These are phyloP conservation scores for Uromys caudimaculatus DNA, from an alignment of 2,797 vertebrate genomes.

Conservation along the genomic window DNA sequence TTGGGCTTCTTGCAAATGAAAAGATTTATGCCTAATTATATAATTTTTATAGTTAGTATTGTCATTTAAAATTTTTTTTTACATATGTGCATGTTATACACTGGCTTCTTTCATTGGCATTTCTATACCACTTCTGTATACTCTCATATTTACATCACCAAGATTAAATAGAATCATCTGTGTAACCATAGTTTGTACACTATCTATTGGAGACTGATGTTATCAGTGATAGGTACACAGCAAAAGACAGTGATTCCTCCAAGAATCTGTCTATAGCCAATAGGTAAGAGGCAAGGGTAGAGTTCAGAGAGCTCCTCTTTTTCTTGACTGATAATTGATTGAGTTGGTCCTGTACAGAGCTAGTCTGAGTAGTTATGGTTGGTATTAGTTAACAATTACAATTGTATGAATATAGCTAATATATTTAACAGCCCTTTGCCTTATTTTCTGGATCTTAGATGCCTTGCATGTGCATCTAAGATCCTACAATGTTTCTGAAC, in stretches of 20 bases:
- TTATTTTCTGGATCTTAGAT: background rate
- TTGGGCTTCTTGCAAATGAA: background rate
- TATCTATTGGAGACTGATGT: background rate
- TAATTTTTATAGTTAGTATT: background rate
- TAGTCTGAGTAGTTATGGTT: background rate
- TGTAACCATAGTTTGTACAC: background rate
- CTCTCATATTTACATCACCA: background rate
- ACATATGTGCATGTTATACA: background rate
- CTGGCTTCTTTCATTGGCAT: too few relatives aligned
- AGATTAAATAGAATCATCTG: background rate
- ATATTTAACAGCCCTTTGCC: background rate
- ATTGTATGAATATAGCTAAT: background rate
- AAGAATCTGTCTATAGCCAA: background rate
- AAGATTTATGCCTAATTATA: background rate
- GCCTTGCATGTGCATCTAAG: background rate
- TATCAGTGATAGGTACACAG: background rate
- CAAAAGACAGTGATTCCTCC: background rate
- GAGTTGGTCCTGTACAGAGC: background rate
- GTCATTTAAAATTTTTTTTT: background rate
- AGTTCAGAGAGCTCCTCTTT: too few relatives aligned
- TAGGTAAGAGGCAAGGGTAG: background rate
- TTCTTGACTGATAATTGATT: background rate
- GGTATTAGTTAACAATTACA: background rate
- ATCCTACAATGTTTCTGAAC: background rate
- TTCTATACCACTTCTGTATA: background rate